phyloP scores from a whole-genome alignment of 2,113 vertebrate genomes.

The Felis chaus region DNA sequence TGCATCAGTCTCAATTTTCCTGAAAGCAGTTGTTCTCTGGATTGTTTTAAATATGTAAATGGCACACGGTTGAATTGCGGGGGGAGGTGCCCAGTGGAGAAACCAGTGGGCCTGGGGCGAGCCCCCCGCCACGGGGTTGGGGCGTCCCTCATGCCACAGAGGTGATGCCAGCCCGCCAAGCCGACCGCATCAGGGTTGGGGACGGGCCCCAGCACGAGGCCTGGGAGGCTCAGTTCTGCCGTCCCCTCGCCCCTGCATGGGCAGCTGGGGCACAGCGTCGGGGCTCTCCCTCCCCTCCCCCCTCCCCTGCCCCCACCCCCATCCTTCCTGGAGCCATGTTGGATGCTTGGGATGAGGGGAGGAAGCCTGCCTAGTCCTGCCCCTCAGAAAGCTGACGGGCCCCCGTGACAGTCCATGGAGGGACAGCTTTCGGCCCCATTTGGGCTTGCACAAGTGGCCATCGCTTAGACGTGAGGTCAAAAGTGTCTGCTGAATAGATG shows the following conservation, averaged over 20 bases:
- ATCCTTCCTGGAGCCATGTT: fast-evolving
- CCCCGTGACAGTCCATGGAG: fast-evolving
- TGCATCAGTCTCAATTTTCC: constrained; percentile 56
- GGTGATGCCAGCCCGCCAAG: fast-evolving
- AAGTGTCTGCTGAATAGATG: fast-evolving
- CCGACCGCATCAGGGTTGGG: fast-evolving
- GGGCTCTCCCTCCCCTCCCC: fast-evolving
- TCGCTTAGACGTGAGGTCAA: fast-evolving
- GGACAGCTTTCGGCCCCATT: fast-evolving
- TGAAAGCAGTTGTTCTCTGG: constrained; percentile 35
- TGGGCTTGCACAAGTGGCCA: fast-evolving
- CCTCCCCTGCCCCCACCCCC: fast-evolving
- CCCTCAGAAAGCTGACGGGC: fast-evolving
- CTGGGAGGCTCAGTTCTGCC: not conserved
- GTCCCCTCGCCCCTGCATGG: fast-evolving
- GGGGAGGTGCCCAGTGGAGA: not conserved
- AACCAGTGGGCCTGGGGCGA: fast-evolving
- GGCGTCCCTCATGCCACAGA: fast-evolving
- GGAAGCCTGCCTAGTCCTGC: fast-evolving
- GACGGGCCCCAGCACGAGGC: fast-evolving
- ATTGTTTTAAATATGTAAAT: constrained; percentile 64
- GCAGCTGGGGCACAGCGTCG: fast-evolving
- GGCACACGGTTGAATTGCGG: constrained; percentile 45
- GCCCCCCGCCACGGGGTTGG: fast-evolving
- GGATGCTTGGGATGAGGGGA: fast-evolving